phyloP scores from a whole-genome alignment of 2,113 vertebrate species.

The Heliornis fulica region DNA sequence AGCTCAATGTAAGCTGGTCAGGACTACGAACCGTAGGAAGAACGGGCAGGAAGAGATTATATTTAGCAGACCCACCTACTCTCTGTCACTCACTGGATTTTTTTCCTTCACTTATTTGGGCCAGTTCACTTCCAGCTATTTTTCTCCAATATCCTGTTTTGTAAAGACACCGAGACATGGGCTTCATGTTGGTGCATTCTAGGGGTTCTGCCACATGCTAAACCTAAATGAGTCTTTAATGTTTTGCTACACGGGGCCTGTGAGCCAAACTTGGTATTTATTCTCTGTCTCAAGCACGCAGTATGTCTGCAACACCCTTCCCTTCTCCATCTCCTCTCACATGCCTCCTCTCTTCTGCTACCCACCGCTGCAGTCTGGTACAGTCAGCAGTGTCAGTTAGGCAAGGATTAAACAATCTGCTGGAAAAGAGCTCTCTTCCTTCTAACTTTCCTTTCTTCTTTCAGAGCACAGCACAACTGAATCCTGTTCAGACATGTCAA shows the following conservation, averaged over 20 bases:
- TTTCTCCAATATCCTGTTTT: neutral
- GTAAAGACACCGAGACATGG: accelerated
- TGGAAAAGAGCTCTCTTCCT: neutral
- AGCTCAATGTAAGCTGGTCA: neutral
- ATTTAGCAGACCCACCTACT: neutral
- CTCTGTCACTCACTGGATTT: neutral
- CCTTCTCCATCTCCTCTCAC: neutral
- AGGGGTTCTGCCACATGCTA: neutral
- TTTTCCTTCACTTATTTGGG: neutral
- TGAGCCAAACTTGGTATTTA: neutral
- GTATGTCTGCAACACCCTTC: neutral
- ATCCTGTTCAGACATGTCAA: neutral
- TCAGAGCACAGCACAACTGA: neutral
- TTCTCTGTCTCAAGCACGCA: neutral
- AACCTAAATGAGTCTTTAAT: neutral
- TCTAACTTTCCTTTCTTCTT: neutral
- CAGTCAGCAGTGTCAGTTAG: neutral
- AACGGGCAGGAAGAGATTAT: neutral
- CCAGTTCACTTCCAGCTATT: neutral
- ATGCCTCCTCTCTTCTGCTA: neutral
- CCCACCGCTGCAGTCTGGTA: neutral
- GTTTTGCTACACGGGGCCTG: neutral
- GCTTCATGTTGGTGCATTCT: neutral
- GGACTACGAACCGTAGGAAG: neutral
- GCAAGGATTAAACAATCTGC: neutral